These are phyloP conservation scores for Orthosia gracilis DNA, from an alignment of 2,888 invertebrate genomes.

Conservation along the genomic window DNA sequence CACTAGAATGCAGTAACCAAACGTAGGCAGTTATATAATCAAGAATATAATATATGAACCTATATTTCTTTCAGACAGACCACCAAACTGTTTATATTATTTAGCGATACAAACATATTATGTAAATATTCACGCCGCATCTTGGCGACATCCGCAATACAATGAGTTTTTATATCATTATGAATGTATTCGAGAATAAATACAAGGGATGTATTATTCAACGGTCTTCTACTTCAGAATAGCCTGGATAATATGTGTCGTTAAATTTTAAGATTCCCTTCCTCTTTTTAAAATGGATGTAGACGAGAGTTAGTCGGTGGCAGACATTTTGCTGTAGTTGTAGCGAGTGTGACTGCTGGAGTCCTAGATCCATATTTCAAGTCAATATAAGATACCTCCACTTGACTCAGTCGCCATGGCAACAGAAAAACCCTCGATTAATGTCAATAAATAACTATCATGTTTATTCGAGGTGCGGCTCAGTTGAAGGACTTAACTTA, in stretches of 20 bases:
- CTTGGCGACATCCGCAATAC: conserved; percentile 31
- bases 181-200: conserved; percentile 74
- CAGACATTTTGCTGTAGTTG: neutral
- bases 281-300: neutral
- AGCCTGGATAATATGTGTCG: conserved; percentile 29
- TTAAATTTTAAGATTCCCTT: conserved; percentile 55
- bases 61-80: neutral
- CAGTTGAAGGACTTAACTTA: no score
- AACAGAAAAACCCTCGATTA: no score
- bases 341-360: no score
- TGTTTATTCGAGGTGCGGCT: no score
- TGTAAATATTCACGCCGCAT: conserved; percentile 41
- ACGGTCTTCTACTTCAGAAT: no score
- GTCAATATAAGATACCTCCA: no score
- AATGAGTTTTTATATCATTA: conserved; percentile 65
- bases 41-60: neutral
- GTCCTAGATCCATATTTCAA: no score
- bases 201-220: conserved; percentile 35
- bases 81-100: conserved; percentile 1
- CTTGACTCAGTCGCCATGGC: no score
- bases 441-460: no score
- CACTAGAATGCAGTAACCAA: no score
- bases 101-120: conserved; percentile 31
- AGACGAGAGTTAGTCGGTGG: neutral
- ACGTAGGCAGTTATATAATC: no score